Evolutionary conservation across 2,797 vertebrate genomes (phyloP).

Genomic region (Hydrolagus colliei): DNA sequence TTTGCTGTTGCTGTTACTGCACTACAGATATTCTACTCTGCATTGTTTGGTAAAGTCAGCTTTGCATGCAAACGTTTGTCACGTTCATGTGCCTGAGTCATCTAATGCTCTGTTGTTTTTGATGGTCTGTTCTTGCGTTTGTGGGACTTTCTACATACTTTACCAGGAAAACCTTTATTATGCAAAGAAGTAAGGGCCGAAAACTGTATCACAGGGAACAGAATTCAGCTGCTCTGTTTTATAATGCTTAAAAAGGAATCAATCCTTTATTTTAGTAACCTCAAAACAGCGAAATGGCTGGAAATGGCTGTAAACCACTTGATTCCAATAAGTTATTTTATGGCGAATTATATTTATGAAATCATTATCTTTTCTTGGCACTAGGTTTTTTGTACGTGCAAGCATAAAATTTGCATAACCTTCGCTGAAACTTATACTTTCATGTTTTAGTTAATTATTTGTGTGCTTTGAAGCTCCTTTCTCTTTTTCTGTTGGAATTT

Average conservation of each 20-base stretch:
- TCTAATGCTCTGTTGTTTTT: background rate
- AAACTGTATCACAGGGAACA: background rate
- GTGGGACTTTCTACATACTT: background rate
- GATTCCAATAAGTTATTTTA: background rate
- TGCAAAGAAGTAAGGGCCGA: background rate
- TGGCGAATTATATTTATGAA: constrained; percentile 3
- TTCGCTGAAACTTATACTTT: constrained; percentile 10
- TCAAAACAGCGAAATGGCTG: background rate
- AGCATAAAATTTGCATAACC: background rate
- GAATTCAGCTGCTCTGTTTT: no score
- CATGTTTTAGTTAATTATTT: constrained; percentile 18
- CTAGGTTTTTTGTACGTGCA: background rate
- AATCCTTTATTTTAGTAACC: background rate
- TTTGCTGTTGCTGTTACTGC: no score
- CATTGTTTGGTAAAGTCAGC: background rate
- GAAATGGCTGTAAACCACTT: background rate
- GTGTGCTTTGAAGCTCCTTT: background rate
- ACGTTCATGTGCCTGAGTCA: background rate
- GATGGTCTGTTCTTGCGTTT: background rate
- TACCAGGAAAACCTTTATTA: background rate
- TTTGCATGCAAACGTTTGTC: background rate
- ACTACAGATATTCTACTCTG: background rate
- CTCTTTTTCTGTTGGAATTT: background rate
- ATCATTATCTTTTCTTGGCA: background rate
- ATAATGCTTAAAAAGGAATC: no score